Conservation (phyloP, 2,888 invertebrate species). For the Napeogenes inachia region DNA sequence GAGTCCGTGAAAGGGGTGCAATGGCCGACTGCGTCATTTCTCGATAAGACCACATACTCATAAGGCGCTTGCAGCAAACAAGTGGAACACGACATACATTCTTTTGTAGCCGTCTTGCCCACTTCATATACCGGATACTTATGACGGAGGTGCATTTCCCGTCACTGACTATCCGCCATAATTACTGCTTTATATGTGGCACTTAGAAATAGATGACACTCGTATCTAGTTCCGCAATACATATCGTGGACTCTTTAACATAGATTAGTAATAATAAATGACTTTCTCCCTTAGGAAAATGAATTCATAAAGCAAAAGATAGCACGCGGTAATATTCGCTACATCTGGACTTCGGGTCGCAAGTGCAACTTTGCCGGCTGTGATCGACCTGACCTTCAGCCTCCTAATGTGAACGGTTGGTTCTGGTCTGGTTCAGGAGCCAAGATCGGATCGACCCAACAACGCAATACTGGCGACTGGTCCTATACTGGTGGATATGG, state of each 20-base stretch:
- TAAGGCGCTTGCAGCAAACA: conserved; percentile 44
- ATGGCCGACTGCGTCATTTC: conserved; percentile 61
- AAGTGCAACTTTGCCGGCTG: conserved; percentile 96
- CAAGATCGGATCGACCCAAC: conserved; percentile 92
- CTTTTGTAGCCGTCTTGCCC: conserved; percentile 59
- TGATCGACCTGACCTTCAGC: conserved; percentile 88
- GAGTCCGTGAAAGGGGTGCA: conserved; percentile 72
- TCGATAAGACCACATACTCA: conserved; percentile 39
- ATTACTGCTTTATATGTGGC: conserved; percentile 22
- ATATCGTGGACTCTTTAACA: neutral
- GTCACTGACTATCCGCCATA: conserved; percentile 32
- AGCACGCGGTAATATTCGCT: conserved; percentile 85
- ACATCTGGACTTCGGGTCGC: conserved; percentile 94
- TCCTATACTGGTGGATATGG: conserved; percentile 92
- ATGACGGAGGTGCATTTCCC: conserved; percentile 55
- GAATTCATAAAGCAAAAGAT: conserved; percentile 93
- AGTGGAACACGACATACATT: conserved; percentile 68
- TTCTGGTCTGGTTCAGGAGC: conserved; percentile 96
- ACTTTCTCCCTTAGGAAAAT: conserved; percentile 78
- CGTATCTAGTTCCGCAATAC: neutral
- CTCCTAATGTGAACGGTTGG: conserved; percentile 92
- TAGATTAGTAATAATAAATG: neutral
- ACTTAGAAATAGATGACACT: conserved; percentile 7
- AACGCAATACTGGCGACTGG: conserved; percentile 94
- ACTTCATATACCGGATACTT: conserved; percentile 60